Evolutionary conservation across 2,113 vertebrate genomes (phyloP).

Genomic region (Nothoprocta perdicaria): DNA sequence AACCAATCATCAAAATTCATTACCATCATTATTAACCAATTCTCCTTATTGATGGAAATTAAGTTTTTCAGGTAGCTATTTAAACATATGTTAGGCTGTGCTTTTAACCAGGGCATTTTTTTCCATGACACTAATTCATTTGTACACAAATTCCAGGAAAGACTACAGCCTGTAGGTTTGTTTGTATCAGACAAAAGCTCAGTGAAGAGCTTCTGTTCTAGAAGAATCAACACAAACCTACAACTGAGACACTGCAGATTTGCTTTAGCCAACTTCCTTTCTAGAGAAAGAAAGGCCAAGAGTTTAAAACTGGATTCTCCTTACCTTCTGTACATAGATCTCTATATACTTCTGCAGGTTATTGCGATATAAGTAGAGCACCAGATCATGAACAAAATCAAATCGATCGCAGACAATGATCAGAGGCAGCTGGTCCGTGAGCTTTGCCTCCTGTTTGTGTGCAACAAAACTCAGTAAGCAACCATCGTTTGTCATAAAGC

Average conservation of each 20-base stretch:
- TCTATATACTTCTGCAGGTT: constrained; percentile 96
- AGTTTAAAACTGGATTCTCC: background rate
- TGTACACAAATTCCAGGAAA: background rate
- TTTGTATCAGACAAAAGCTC: background rate
- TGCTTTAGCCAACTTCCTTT: background rate
- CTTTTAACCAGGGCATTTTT: background rate
- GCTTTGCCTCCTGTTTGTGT: constrained; percentile 86
- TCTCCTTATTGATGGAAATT: background rate
- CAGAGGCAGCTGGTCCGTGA: constrained; percentile 93
- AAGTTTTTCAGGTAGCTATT: background rate
- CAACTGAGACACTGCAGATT: background rate
- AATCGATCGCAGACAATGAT: constrained; percentile 95
- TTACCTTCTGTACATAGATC: constrained; percentile 94
- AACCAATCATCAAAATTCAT: background rate
- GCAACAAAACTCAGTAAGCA: background rate
- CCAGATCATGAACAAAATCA: constrained; percentile 92
- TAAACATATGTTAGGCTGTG: background rate
- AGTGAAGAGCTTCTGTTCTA: background rate
- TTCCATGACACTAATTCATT: background rate
- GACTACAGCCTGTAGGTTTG: background rate
- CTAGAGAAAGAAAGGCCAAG: background rate
- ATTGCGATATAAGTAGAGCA: constrained; percentile 92
- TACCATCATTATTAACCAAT: background rate
- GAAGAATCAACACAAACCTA: background rate
- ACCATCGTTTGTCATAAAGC: background rate